A percentile compares a stretch with the other conserved stretches of the same genome.
Conservation (phyloP, 2,113 vertebrate genomes). For the Urocynchramus pylzowi region DNA sequence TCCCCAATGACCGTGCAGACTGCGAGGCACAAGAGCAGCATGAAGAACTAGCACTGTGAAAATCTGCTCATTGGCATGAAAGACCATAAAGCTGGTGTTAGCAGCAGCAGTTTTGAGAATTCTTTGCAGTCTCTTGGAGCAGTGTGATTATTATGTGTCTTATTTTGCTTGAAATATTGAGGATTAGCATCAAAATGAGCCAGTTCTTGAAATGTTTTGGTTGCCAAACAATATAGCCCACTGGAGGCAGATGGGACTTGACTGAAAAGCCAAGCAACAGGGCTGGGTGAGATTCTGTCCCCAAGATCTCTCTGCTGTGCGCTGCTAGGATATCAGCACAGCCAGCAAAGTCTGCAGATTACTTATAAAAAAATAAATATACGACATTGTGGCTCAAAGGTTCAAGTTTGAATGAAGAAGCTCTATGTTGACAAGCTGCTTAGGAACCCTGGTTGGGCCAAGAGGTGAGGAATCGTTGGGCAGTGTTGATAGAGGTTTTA, state of each 20-base stretch:
- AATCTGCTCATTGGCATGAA: background rate
- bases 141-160: background rate
- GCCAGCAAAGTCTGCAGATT: background rate
- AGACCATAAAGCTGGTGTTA: background rate
- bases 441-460: background rate
- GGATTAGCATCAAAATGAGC: background rate
- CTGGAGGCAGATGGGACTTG: background rate
- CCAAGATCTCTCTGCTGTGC: background rate
- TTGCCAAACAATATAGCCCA: background rate
- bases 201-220: background rate
- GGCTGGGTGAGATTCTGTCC: background rate
- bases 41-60: background rate
- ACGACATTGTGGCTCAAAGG: background rate
- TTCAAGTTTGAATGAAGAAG: background rate
- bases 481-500: background rate
- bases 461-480: background rate
- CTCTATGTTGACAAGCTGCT: background rate
- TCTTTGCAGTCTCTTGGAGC: background rate
- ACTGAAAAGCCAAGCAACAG: background rate
- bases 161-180: background rate
- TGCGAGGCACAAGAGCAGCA: background rate
- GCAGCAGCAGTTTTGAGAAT: background rate
- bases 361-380: background rate
- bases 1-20: background rate
- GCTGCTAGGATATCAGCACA: background rate